These are phyloP conservation scores for Eremobia ochroleuca DNA, from an alignment of 2,888 invertebrate genomes.

Conservation along the genomic window DNA sequence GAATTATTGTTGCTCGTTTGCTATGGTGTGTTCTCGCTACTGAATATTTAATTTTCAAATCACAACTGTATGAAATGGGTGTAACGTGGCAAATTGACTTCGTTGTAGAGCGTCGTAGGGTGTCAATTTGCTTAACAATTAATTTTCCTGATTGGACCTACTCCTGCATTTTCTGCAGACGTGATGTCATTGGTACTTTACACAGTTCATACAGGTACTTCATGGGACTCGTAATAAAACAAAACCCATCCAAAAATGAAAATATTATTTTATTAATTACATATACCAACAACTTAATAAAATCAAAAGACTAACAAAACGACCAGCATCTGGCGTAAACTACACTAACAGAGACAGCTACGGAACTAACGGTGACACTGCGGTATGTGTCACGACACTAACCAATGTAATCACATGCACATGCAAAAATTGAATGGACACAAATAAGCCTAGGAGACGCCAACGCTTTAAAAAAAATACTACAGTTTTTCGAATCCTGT, in stretches of 20 bases:
- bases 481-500: neutral
- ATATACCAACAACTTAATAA: conserved; percentile 56
- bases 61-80: neutral
- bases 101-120: neutral
- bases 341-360: neutral
- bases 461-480: neutral
- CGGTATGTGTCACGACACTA: neutral
- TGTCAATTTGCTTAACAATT: neutral
- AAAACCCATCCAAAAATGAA: conserved; percentile 20
- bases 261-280: conserved; percentile 57
- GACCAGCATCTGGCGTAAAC: conserved; percentile 3
- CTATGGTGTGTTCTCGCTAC: neutral
- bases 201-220: too few relatives aligned
- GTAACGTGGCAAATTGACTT: neutral
- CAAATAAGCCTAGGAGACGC: conserved; percentile 19
- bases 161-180: neutral
- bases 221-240: conserved; percentile 17
- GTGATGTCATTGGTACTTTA: too few relatives aligned
- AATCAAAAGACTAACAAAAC: conserved; percentile 43
- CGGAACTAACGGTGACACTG: conserved; percentile 2
- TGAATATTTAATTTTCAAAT: neutral
- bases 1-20: too few relatives aligned
- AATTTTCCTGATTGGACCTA: neutral
- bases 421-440: neutral
- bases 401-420: neutral